phyloP scores from a whole-genome alignment of 2,888 invertebrate species.

The Drosophila trichaetosa region DNA sequence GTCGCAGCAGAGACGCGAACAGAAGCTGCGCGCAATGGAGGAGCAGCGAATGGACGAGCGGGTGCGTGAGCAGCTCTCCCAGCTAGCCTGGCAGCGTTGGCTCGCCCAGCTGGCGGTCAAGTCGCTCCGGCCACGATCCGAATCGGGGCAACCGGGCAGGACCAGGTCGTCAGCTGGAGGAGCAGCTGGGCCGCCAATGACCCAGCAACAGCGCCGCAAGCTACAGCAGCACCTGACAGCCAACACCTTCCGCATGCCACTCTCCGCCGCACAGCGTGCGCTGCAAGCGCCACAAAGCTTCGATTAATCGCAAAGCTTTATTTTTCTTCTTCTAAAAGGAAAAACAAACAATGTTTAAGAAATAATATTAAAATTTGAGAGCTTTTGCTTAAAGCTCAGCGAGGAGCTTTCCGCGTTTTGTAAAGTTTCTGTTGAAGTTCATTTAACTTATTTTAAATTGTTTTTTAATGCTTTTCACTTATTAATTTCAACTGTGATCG shows the following conservation, averaged over 20 bases:
- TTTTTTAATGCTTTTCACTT: background rate
- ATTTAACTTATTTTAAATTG: background rate
- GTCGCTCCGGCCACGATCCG: background rate
- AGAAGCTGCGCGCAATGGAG: background rate
- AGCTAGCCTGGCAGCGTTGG: slow-evolving; percentile 55
- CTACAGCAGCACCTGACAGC: background rate
- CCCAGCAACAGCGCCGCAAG: background rate
- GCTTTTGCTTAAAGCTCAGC: background rate
- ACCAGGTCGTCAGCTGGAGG: background rate
- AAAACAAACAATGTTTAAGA: background rate
- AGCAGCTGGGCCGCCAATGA: background rate
- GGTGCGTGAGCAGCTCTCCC: slow-evolving; percentile 38
- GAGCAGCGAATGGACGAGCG: slow-evolving; percentile 10
- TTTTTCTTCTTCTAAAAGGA: background rate
- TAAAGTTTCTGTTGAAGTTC: background rate
- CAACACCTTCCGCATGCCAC: slow-evolving; percentile 34
- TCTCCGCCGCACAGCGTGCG: slow-evolving; percentile 42
- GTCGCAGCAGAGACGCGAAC: slow-evolving; percentile 4
- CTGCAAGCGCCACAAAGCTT: slow-evolving; percentile 25
- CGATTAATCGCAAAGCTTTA: background rate
- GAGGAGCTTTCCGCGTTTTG: background rate
- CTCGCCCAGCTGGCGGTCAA: slow-evolving; percentile 14
- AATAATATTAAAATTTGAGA: background rate
- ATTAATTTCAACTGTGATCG: no score
- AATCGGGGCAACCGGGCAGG: background rate